These are phyloP conservation scores for Peromyscus nudipes DNA, from an alignment of 2,797 vertebrate species.

Conservation along the genomic window DNA sequence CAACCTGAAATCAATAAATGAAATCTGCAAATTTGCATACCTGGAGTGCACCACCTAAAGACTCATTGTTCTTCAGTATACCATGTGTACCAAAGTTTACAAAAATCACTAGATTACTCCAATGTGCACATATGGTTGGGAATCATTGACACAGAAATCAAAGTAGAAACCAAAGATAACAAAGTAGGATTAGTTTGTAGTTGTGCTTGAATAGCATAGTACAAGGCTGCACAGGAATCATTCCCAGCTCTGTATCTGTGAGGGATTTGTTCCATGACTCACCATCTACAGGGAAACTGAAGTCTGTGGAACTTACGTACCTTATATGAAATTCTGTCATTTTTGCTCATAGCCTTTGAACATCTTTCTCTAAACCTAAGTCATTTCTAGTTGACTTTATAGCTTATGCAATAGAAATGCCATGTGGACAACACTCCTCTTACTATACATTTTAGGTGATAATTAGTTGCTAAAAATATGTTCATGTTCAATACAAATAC, in stretches of 20 bases:
- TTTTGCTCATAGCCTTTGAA: neutral
- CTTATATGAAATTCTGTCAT: neutral
- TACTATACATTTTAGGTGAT: neutral
- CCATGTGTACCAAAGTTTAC: neutral
- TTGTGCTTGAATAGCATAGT: neutral
- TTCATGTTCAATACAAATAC: neutral
- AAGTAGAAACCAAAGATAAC: neutral
- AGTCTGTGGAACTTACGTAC: neutral
- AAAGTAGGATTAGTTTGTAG: neutral
- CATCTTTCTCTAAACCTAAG: neutral
- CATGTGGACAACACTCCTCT: neutral
- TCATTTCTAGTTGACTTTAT: neutral
- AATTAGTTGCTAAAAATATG: neutral
- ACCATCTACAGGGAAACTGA: neutral
- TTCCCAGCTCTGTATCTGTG: neutral
- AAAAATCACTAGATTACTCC: neutral
- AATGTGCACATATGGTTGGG: neutral
- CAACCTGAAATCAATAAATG: neutral
- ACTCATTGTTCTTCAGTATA: neutral
- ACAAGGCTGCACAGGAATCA: neutral
- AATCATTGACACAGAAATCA: neutral
- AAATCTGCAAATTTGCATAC: neutral
- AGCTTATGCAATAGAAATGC: neutral
- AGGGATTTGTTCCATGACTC: neutral
- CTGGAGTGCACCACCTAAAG: neutral